Evolutionary conservation across 1,140 invertebrate genomes (phyloP), one percentile per base, ranked within the genome.

Genomic region (Zaprionus ornatus): DNA sequence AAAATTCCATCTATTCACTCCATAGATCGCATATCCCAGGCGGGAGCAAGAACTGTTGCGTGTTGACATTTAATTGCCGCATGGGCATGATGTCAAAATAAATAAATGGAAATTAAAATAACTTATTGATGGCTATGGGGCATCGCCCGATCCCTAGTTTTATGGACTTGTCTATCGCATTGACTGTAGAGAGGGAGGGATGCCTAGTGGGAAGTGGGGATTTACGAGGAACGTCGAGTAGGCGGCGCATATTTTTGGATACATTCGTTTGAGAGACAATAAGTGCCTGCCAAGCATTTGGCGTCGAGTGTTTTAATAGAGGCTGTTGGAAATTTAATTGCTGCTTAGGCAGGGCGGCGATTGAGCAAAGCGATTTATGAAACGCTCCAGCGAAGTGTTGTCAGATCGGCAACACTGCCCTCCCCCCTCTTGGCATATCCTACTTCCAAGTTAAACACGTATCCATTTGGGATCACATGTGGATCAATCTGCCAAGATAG

Each of bases 51-150:
- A 69, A 71, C 61, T 74, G 69, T 23, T 85, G 85, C 85, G 82
- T 85, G 85, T 80, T 90, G 85, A 90, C 85, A 90, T 90, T 90
- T 90, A 90, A 90, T 90, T 90, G 85, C 80, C 85, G 69, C 70
- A 60, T 67, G 73, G 78, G 57, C 73, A 45, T 56, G 71, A 81
- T 90, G 84, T 88, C 85, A 88, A 90, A 85, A 90, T 86, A 90
- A 90, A 90, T 90, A 90, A 88, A 77, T 77, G 86, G 73, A 81
- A 90, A 88, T 88, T 88, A 77, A 90, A 85, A 74, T 74, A 90
- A 90, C 78, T 71, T 79, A 88, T 88, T 88, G 84, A 78, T 80
- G 32, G 73, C 15, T 66, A n/a, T 65, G 21, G 40, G 40, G 42
- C 29, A 17, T 54, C 27, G 55, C 52, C 37, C 45, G 55, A 61